Conservation (phyloP, 2,797 vertebrate genomes). For the Diplodus puntazzo region DNA sequence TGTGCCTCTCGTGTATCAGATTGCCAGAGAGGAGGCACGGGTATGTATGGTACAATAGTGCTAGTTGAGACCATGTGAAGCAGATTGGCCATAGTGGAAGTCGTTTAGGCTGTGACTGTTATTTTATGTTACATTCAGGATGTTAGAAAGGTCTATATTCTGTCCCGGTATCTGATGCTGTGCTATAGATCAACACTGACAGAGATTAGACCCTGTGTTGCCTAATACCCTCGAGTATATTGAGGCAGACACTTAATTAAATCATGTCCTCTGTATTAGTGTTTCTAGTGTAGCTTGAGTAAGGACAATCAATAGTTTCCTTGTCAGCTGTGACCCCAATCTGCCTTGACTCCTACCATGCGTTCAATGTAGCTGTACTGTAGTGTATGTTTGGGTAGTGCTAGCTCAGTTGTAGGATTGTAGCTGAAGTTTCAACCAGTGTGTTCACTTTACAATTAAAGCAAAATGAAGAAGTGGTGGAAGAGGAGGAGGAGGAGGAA, state of each 20-base stretch:
- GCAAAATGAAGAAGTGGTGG: constrained; percentile 73
- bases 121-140: not conserved
- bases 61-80: constrained; percentile 14
- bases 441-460: constrained; percentile 72
- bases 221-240: constrained; percentile 28
- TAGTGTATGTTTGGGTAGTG: not conserved
- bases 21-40: constrained; percentile 72
- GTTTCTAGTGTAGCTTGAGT: constrained; percentile 21
- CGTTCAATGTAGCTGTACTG: constrained; percentile 13
- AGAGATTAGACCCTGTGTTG: constrained; percentile 18
- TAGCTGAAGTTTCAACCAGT: constrained; percentile 50
- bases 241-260: constrained; percentile 28
- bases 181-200: constrained; percentile 41
- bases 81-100: constrained; percentile 16
- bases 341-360: constrained; percentile 8
- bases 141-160: constrained; percentile 2
- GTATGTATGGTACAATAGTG: constrained; percentile 65
- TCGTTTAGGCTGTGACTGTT: constrained; percentile 2
- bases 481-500: constrained; percentile 62
- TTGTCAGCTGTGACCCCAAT: constrained; percentile 31
- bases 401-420: not conserved
- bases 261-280: constrained; percentile 27
- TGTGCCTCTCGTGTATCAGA: constrained; percentile 62
- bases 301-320: constrained; percentile 34
- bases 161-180: constrained; percentile 7